These are phyloP conservation scores for Catajapyx aquilonaris DNA, from an alignment of 1,140 invertebrate species.

Conservation along the genomic window DNA sequence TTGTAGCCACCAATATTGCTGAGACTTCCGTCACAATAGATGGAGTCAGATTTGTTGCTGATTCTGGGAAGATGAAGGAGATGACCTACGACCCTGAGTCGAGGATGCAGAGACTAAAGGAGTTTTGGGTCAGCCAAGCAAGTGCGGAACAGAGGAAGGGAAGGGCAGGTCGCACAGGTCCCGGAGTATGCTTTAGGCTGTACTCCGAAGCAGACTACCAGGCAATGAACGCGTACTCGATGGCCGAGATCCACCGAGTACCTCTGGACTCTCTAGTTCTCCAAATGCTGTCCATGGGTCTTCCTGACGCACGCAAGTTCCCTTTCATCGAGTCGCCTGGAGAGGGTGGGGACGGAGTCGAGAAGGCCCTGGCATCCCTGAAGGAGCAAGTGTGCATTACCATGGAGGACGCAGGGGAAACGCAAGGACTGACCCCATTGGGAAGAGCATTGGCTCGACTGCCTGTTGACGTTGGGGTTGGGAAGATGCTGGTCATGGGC, in stretches of 20 bases:
- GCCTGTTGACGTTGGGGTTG: constrained; percentile 85
- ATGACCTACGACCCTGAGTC: constrained; percentile 82
- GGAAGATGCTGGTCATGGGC: constrained; percentile 89
- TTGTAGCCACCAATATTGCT: constrained; percentile 97
- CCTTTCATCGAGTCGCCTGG: constrained; percentile 86
- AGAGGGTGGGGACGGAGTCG: constrained; percentile 45
- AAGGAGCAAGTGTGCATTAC: constrained; percentile 55
- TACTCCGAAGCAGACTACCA: constrained; percentile 76
- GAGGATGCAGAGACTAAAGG: constrained; percentile 72
- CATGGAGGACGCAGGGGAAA: too few relatives aligned
- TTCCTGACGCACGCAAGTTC: constrained; percentile 77
- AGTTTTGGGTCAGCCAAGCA: constrained; percentile 93
- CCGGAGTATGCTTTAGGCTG: constrained; percentile 56
- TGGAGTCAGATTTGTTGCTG: constrained; percentile 91
- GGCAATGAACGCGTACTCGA: constrained; percentile 49
- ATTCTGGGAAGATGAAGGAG: constrained; percentile 93
- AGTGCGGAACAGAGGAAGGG: constrained; percentile 95
- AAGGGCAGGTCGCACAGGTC: constrained; percentile 49
- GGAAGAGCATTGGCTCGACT: constrained; percentile 70
- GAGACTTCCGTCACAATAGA: constrained; percentile 99
- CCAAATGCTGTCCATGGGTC: constrained; percentile 86
- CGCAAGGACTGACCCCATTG: constrained; percentile 72
- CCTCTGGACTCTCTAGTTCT: constrained; percentile 79
- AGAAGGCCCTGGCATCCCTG: constrained; percentile 63
- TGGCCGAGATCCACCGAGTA: constrained; percentile 79